phyloP scores from a whole-genome alignment of 2,113 vertebrate species.

The Barnardius zonarius region DNA sequence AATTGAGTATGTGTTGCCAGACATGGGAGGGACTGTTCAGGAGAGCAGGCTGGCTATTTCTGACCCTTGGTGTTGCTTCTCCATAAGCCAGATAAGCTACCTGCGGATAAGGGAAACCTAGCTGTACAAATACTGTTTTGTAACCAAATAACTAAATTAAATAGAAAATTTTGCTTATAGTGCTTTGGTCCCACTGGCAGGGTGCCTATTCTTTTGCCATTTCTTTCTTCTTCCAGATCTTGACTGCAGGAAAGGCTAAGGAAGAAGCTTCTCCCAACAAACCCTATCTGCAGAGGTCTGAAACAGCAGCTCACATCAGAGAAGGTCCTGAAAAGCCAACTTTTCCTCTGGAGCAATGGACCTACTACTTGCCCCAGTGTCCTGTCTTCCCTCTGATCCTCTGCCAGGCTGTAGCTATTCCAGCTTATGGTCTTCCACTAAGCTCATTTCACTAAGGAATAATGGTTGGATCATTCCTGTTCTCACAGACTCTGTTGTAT shows the following conservation, averaged over 20 bases:
- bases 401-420: background rate
- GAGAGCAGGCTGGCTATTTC: background rate
- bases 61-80: background rate
- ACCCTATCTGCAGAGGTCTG: background rate
- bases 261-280: background rate
- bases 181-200: background rate
- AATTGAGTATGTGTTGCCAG: background rate
- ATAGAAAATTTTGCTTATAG: background rate
- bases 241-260: background rate
- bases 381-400: conserved; percentile 2
- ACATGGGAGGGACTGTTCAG: background rate
- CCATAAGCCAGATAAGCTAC: background rate
- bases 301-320: background rate
- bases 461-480: background rate
- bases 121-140: background rate
- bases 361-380: background rate
- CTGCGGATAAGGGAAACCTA: background rate
- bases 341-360: background rate
- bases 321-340: background rate
- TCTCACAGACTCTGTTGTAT: background rate
- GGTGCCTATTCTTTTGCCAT: background rate
- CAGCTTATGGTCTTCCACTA: background rate
- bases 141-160: background rate
- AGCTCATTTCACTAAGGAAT: background rate
- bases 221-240: background rate